Base-by-base conservation (phyloP, 2,888 invertebrate species). In the Perdita meconis region DNA sequence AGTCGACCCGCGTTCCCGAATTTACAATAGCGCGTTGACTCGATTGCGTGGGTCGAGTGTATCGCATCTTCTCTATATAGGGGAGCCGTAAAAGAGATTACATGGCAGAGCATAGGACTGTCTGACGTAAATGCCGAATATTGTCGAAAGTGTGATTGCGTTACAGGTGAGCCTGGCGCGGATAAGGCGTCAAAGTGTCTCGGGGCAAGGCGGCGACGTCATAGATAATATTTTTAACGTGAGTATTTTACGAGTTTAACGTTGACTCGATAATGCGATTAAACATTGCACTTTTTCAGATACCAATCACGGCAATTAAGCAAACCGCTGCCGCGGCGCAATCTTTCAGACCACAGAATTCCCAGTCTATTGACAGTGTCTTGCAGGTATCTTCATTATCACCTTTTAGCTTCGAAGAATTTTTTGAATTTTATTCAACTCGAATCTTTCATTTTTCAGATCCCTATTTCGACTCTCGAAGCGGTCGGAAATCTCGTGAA, bases 241-340 rank as follows among this genome's bases (percentile, higher is more conserved):
- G 74, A 87, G 89, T 84, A 63, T 34, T 42, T 1, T 1, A 64
- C 34, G 10, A 10, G 0, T 1, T 8, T n/a, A 3, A 10, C 5
- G 6, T 10, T 8, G 12, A 2, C 10, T 13, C 34, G 6, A 24
- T 12, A 1, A 0, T n/a, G 1, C 19, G 16, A 3, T 19, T 59
- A 1, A 50, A 65, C n/a, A 61, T 24, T 22, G 40, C 1, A 10
- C 12, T 2, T 53, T 71, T 30, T 24, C 78, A 92, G 92, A 91
- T 92, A 69, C 91, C 92, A 40, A 90, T 91, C 44, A 84, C 89
- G 12, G 89, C 88, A 19, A 89, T 91, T 57, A 86, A 82, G 56
- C 89, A 89, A 70, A 91, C 89, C 1, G 85, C 89, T 2, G 84
- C 84, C 0, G 89, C 88, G 0, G 90, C 86, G n/a, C 89, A 91